These are phyloP conservation scores for Nipponia nippon DNA, from an alignment of 2,113 vertebrate species.

Conservation along the genomic window DNA sequence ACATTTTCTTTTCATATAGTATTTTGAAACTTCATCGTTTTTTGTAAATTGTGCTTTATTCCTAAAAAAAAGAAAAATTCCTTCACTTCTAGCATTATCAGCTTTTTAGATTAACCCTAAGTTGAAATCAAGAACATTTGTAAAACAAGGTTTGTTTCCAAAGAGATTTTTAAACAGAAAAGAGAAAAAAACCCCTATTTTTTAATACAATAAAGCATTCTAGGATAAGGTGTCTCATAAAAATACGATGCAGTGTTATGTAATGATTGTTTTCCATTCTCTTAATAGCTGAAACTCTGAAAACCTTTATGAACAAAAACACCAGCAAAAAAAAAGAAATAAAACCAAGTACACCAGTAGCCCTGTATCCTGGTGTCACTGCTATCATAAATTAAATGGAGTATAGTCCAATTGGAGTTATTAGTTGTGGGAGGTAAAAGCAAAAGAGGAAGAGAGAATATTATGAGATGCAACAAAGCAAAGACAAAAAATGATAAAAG, in stretches of 20 bases:
- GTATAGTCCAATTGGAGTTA: background rate
- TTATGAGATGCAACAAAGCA: background rate
- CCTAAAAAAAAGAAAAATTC: background rate
- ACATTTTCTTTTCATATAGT: background rate
- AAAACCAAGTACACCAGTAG: background rate
- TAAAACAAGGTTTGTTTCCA: background rate
- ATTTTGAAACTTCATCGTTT: background rate
- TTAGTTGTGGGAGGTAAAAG: background rate
- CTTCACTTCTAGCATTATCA: background rate
- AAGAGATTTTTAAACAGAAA: background rate
- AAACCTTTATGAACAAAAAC: background rate
- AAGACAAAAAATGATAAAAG: background rate
- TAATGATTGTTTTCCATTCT: background rate
- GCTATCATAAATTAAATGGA: background rate
- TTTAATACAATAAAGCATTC: background rate
- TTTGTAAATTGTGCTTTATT: background rate
- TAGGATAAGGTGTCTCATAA: background rate
- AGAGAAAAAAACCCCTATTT: background rate
- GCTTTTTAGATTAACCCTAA: background rate
- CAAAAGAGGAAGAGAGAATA: background rate
- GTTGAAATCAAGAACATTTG: background rate
- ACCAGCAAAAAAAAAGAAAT: fast-evolving
- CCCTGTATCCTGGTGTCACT: background rate
- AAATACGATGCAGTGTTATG: background rate
- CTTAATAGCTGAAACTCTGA: background rate